These are phyloP conservation scores for Tursiops truncatus DNA, from an alignment of 2,113 vertebrate genomes.

Conservation along the genomic window DNA sequence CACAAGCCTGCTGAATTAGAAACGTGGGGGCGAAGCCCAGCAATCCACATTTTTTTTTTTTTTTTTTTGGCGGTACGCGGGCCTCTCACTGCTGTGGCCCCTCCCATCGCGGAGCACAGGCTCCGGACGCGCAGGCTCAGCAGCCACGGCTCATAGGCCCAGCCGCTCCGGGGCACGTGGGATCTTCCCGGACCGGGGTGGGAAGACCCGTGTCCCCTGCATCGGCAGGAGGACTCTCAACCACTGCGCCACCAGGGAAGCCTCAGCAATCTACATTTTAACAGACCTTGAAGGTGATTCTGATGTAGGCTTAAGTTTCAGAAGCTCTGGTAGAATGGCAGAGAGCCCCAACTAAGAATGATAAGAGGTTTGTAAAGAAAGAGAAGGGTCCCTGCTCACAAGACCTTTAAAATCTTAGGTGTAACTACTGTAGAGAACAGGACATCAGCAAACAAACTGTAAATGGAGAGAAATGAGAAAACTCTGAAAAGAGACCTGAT, in stretches of 20 bases:
- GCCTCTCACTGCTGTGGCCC: too few species aligned
- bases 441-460: not conserved
- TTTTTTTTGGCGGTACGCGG: too few species aligned
- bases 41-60: not conserved
- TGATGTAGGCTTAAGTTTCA: not conserved
- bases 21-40: not conserved
- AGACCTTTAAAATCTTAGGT: not conserved
- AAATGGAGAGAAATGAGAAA: not conserved
- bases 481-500: not conserved
- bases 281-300: not conserved
- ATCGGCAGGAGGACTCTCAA: too few species aligned
- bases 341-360: not conserved
- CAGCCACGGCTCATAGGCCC: too few species aligned
- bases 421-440: not conserved
- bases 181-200: too few species aligned
- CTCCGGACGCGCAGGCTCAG: too few species aligned
- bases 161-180: too few species aligned
- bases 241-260: too few species aligned
- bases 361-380: not conserved
- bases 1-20: not conserved
- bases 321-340: not conserved
- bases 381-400: rapidly evolving
- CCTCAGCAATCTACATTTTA: not conserved
- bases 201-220: too few species aligned
- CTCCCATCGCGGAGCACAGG: too few species aligned